Evolutionary conservation across 2,113 vertebrate species (phyloP), one percentile per base, ranked within the genome.

Genomic region (Aramus guarauna): DNA sequence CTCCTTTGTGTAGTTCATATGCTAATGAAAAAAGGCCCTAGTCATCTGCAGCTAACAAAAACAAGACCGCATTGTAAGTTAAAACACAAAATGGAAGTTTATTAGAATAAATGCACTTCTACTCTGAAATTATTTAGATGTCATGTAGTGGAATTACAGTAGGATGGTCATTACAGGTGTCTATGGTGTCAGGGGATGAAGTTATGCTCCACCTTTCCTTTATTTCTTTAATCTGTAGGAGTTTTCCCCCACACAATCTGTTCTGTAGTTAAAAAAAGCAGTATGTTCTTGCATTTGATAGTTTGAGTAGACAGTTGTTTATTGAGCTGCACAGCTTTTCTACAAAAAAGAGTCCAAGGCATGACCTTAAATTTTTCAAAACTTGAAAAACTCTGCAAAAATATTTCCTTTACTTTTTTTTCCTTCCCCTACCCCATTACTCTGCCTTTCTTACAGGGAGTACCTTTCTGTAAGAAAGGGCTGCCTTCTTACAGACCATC

Each of bases 171-270:
- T 63, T 91, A 77, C n/a, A 78, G 37, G 16, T 90, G n/a, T 83
- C 63, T 83, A 9, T 6, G 41, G 20, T 62, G 60, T 63, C 73
- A 86, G 37, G 2, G 27, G 50, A 63, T 82, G 55, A 85, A 85
- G 21, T 64, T 90, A 72, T 32, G 45, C 17, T 89, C 87, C 56
- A 88, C 89, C 90, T 96, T 88, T 90, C 62, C 37, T 94, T 90
- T 94, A 92, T 93, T 93, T 85, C 66, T 88, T 94, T 85, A 78
- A 81, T 92, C 69, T 75, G 84, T 96, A 72, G 72, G 80, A 87
- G 84, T 68, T 93, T 97, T 95, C 90, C 94, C 27, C 9, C 90
- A 91, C 77, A 95, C 96, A 96, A 94, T 96, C 94, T 97, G 91
- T 93, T 60, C 77, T 76, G 34, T 27, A 58, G 84, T 69, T 96